A percentile compares a stretch with the other conserved stretches of the same genome.
Conservation (phyloP, 2,797 vertebrate species). For the Paguma larvata region DNA sequence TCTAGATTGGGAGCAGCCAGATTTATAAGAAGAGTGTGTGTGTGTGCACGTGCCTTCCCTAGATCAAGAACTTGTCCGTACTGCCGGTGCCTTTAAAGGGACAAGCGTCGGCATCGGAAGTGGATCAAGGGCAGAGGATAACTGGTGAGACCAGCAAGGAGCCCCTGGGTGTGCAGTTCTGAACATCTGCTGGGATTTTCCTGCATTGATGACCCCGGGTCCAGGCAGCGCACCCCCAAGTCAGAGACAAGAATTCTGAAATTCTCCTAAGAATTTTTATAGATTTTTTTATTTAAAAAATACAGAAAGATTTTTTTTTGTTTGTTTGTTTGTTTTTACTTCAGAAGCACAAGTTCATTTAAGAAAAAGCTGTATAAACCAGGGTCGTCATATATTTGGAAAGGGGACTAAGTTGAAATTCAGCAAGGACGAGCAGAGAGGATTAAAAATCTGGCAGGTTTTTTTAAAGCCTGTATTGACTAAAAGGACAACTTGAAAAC, state of each 20-base stretch:
- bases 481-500: background rate
- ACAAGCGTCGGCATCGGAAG: background rate
- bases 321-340: background rate
- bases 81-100: background rate
- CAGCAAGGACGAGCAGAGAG: background rate
- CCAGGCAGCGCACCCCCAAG: background rate
- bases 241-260: background rate
- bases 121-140: background rate
- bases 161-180: background rate
- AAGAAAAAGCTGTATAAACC: background rate
- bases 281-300: background rate
- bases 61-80: background rate
- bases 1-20: background rate
- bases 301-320: background rate
- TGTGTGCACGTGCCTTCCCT: background rate
- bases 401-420: background rate
- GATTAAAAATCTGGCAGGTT: background rate
- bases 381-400: background rate
- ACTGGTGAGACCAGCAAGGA: background rate
- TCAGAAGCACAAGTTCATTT: constrained; percentile 35
- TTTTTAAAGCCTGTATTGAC: background rate
- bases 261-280: background rate
- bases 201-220: background rate
- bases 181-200: background rate
- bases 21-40: background rate